Evolutionary conservation across 64 coral and sea anemone species (phyloP).

Genomic region (Actinia tenebrosa): DNA sequence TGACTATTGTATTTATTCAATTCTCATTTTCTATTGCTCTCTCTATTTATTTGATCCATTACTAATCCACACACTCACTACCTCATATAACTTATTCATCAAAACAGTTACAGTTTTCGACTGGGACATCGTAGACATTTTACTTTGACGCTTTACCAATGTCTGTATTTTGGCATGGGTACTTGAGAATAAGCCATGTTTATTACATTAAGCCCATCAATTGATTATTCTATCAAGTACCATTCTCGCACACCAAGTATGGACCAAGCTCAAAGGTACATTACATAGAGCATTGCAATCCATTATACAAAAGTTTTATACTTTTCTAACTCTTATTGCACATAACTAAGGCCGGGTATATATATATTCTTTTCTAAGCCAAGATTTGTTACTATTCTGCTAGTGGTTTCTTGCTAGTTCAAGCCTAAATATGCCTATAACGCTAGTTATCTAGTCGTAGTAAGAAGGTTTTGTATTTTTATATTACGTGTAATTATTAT

Average conservation of each 20-base stretch:
- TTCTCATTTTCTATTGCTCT: not conserved
- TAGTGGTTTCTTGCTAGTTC: not conserved
- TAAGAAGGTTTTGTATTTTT: not conserved
- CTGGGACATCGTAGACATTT: no score
- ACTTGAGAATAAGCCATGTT: not conserved
- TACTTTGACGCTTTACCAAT: no score
- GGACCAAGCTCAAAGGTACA: no score
- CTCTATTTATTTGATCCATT: not conserved
- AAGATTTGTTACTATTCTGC: not conserved
- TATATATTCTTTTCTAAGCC: not conserved
- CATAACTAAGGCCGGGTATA: no score
- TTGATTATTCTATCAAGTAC: no score
- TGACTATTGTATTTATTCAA: not conserved
- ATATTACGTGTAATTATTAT: not conserved
- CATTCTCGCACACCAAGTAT: no score
- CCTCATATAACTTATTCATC: not conserved
- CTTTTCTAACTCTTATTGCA: no score
- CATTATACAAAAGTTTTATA: no score
- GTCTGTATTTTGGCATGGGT: not conserved
- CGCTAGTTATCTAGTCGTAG: not conserved
- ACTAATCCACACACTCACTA: not conserved
- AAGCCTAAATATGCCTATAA: not conserved
- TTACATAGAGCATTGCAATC: no score
- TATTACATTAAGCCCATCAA: no score
- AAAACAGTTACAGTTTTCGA: not conserved